phyloP scores from a whole-genome alignment of 2,888 invertebrate species.

The Spisula subtruncata region DNA sequence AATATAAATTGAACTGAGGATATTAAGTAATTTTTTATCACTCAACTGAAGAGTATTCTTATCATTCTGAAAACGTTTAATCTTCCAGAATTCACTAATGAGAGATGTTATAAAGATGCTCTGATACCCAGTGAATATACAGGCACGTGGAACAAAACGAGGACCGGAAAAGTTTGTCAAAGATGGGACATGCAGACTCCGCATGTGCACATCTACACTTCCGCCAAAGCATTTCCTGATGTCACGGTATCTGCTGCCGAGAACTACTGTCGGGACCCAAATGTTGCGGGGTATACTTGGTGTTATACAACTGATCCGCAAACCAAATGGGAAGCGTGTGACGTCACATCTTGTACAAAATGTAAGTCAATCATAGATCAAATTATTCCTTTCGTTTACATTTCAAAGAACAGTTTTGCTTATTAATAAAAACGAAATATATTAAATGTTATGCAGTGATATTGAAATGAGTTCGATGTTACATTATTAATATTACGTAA shows the following conservation, averaged over 20 bases:
- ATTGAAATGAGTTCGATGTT: too few relatives aligned
- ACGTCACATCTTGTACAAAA: slow-evolving; percentile 12
- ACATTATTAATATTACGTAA: too few relatives aligned
- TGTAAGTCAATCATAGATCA: background rate
- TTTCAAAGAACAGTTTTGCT: too few relatives aligned
- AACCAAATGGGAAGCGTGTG: slow-evolving; percentile 16
- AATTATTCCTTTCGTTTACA: too few relatives aligned
- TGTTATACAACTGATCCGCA: background rate
- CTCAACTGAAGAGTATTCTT: too few relatives aligned
- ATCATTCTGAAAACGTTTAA: too few relatives aligned
- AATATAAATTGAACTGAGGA: too few relatives aligned
- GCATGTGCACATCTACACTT: background rate
- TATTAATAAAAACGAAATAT: too few relatives aligned
- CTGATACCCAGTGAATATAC: background rate
- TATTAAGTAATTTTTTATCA: too few relatives aligned
- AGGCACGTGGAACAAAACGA: background rate
- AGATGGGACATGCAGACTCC: slow-evolving; percentile 3
- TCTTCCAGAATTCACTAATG: background rate
- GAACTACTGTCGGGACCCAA: slow-evolving; percentile 56
- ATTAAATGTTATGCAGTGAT: too few relatives aligned
- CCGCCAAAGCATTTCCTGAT: background rate
- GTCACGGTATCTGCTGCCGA: slow-evolving; percentile 28
- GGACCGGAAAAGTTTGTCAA: background rate
- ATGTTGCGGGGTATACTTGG: background rate
- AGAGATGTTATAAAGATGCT: background rate